A percentile compares a stretch with the other conserved stretches of the same genome.
phyloP scores from a whole-genome alignment of 2,113 vertebrate genomes.

The Cairina moschata region DNA sequence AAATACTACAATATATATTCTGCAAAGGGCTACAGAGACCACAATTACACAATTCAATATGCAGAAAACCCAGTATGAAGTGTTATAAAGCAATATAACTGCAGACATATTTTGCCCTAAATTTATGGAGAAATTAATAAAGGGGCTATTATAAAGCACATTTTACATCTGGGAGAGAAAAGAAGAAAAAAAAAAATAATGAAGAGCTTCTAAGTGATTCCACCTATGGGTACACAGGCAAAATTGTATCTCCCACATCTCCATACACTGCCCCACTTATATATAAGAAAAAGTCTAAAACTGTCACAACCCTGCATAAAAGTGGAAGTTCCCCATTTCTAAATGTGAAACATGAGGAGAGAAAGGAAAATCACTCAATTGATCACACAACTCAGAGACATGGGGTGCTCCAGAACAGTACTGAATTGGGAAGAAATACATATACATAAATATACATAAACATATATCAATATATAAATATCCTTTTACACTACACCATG shows the following conservation, averaged over 20 bases:
- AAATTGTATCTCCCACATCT: neutral
- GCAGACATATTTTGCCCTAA: neutral
- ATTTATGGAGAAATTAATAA: neutral
- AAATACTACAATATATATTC: neutral
- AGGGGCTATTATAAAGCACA: neutral
- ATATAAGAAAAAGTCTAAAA: neutral
- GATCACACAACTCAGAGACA: neutral
- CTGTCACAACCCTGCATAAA: neutral
- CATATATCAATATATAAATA: neutral
- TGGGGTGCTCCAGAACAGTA: neutral
- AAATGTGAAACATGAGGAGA: neutral
- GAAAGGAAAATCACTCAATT: neutral
- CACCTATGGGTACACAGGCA: neutral
- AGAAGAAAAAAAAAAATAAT: neutral
- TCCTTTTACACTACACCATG: neutral
- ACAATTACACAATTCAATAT: neutral
- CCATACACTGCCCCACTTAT: neutral
- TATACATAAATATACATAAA: too few relatives aligned
- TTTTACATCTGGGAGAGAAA: neutral
- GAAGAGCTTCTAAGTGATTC: neutral
- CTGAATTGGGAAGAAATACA: neutral
- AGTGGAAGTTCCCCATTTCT: accelerated
- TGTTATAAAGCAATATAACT: neutral
- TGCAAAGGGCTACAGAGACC: neutral
- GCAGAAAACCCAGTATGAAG: accelerated